Conservation (phyloP, 2,113 vertebrate species). For the Hippocampus mohnikei region DNA sequence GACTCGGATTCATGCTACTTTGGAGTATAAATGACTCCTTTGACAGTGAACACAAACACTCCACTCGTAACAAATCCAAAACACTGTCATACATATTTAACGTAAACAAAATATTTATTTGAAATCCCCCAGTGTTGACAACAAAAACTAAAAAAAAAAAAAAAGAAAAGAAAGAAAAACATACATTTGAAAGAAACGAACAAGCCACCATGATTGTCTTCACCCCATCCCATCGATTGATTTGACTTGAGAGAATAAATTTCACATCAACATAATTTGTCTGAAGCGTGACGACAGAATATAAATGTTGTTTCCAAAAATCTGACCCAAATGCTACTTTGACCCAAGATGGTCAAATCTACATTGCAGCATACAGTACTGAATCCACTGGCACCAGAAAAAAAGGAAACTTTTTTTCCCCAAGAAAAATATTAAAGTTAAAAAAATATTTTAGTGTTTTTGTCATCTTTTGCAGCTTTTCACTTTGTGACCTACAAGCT, state of each 20-base stretch:
- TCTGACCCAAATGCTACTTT: background rate
- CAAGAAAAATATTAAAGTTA: background rate
- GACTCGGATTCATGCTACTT: background rate
- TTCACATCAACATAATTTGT: background rate
- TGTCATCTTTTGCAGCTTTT: background rate
- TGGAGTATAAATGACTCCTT: background rate
- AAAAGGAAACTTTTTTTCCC: background rate
- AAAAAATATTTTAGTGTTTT: background rate
- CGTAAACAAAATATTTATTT: slow-evolving; percentile 10
- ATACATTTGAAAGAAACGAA: background rate
- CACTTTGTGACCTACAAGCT: background rate
- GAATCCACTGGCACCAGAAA: background rate
- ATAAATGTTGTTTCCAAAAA: background rate
- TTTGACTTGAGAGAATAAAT: background rate
- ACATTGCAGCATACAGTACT: background rate
- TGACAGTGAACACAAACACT: background rate
- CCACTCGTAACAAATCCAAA: background rate
- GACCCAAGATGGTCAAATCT: background rate
- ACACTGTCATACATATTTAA: background rate
- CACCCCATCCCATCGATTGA: background rate
- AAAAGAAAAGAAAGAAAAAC: background rate
- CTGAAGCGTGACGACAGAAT: background rate
- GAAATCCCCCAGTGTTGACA: background rate
- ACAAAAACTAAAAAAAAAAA: background rate
- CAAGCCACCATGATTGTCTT: slow-evolving; percentile 5